Evolutionary conservation across 2,113 vertebrate genomes (phyloP), one percentile per base, ranked within the genome.

Genomic region (Formicarius rufipectus): DNA sequence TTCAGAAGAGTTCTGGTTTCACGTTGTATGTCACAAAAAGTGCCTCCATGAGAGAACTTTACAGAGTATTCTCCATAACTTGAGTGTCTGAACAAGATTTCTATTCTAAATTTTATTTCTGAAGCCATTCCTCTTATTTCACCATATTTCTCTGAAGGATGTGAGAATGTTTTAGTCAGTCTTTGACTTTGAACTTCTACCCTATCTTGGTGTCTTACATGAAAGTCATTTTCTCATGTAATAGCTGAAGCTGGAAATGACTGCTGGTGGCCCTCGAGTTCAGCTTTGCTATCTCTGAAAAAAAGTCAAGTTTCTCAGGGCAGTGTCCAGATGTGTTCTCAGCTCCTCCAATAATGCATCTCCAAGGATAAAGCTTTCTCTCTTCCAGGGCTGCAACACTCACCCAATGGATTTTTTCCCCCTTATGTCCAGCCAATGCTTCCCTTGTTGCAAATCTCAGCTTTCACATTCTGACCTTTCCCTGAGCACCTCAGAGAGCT

Each of bases 341-440:
- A 79, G 13, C 56, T 85, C 74, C n/a, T 75, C 47, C 47, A 40
- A 67, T 21, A 79, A 42, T 6, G 1, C 24, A 28, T 42, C 30
- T 64, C 66, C 37, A 71, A n/a, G 14, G n/a, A 52, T 62, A 27
- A 37, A 62, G 23, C 17, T 78, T 81, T 50, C 30, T 44, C 9
- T 73, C 12, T 22, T 14, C 8, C 35, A 47, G 22, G 13, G 22
- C 44, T 93, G 60, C 37, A 47, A 15, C 18, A 66, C 20, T 59
- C 15, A 28, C 5, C 9, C 6, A 28, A 22, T 31, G 25, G 10
- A 18, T 30, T 39, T 42, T 40, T 55, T 9, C 1, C 4, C 31
- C 3, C 2, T 47, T 60, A 28, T 1, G 1, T 64, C 28, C 35
- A 78, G 7, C 9, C 24, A 84, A 12, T 1, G 1, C 35, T 53